Evolutionary conservation across 2,888 invertebrate genomes (phyloP).

Genomic region (Macrophya alboannulata): DNA sequence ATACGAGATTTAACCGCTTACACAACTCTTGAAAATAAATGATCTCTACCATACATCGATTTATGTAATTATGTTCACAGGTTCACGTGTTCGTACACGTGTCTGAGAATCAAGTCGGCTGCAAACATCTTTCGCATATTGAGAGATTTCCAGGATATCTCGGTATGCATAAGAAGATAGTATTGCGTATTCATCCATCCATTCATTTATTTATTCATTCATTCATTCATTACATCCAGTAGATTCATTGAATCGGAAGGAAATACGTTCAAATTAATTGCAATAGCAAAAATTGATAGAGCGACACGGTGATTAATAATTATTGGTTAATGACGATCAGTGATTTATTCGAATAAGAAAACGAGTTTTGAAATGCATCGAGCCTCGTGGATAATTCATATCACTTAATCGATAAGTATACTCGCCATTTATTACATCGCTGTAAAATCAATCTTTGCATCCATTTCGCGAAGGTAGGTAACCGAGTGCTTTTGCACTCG

Average conservation of each 20-base stretch:
- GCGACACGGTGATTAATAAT: not conserved
- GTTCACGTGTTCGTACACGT: not conserved
- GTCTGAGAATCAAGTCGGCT: not conserved
- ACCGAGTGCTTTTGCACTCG: not conserved
- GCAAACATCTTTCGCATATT: not conserved
- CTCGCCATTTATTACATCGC: not conserved
- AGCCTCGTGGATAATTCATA: not conserved
- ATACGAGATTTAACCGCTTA: constrained; percentile 1
- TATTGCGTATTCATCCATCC: no score
- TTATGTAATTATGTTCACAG: not conserved
- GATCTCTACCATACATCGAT: not conserved
- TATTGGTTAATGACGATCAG: not conserved
- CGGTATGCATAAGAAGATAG: not conserved
- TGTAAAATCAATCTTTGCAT: not conserved
- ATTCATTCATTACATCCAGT: not conserved
- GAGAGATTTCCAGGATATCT: not conserved
- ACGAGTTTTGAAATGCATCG: not conserved
- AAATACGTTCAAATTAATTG: not conserved
- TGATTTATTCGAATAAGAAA: not conserved
- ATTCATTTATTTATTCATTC: not conserved
- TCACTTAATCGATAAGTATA: constrained; percentile 3
- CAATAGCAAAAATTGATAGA: not conserved
- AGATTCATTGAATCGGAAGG: not conserved
- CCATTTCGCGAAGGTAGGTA: not conserved
- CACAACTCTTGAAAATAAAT: not conserved